Evolutionary conservation across 2,888 invertebrate species (phyloP).

Genomic region (Quadroppia sp.): DNA sequence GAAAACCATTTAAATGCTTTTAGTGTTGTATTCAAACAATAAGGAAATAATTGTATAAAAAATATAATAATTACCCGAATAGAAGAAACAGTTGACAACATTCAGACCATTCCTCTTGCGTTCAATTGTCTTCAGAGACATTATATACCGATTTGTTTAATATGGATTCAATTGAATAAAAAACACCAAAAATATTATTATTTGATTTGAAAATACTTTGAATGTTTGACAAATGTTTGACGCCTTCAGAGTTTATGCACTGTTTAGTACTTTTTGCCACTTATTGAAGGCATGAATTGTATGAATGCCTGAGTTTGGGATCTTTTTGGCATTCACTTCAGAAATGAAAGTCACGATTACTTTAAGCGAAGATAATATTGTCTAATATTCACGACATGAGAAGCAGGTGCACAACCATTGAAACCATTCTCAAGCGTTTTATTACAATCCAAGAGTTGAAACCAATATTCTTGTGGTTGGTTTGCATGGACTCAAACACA

Average conservation of each 20-base stretch:
- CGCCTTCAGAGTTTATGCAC: not conserved
- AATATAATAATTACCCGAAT: conserved; percentile 39
- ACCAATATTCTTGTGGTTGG: conserved; percentile 11
- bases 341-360: conserved; percentile 34
- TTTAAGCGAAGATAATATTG: conserved; percentile 33
- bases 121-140: conserved; percentile 29
- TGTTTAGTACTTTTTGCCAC: not conserved
- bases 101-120: conserved; percentile 38
- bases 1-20: no score
- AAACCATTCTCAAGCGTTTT: not conserved
- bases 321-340: conserved; percentile 12
- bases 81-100: conserved; percentile 42
- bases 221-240: conserved; percentile 19
- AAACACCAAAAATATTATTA: no score
- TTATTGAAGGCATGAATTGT: not conserved
- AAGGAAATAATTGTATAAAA: not conserved
- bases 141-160: not conserved
- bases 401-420: conserved; percentile 22
- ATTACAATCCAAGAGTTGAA: not conserved
- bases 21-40: not conserved
- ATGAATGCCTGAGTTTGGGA: not conserved
- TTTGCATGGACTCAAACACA: conserved; percentile 1
- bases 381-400: conserved; percentile 19
- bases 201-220: no score
- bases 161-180: not conserved